Evolutionary conservation across 2,113 vertebrate species (phyloP), one percentile per base, ranked within the genome.

Genomic region (Paracyprichromis sp.): DNA sequence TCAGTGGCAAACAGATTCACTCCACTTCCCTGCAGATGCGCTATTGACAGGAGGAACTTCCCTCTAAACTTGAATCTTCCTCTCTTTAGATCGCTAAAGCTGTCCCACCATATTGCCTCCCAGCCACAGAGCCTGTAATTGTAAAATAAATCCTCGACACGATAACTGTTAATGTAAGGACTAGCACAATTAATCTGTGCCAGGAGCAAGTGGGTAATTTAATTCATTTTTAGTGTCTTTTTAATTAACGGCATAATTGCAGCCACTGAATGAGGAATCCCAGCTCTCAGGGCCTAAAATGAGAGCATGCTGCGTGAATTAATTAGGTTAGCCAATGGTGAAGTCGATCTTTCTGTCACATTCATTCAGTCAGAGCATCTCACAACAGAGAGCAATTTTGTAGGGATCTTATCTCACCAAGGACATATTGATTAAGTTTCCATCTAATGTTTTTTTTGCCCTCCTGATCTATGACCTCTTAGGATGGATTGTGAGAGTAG

Each of bases 171-270:
- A 89, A 91, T 91, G 81, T 89, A 89, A 89, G 80, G 38, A 80
- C 61, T 78, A 8, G 85, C 38, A 59, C 85, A 83, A 93, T 94
- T 94, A 83, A 95, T 95, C 89, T 89, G 85, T 91, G 88, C 83
- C 86, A 89, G 89, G 90, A 90, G 89, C 90, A 57, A 90, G 85
- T 50, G 83, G 86, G 24, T 92, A 93, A 96, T 95, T 93, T 53
- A 92, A 95, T 95, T 93, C 10, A 85, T 91, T 93, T 95, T 93
- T 89, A 85, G 91, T 84, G 78, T 91, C 92, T 92, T 93, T 95
- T 95, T 95, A 96, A 96, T 96, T 94, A 95, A 88, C 2, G 29
- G 24, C 81, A 86, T 94, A 93, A 95, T 95, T 89, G 88, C 88
- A 86, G 66, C 45, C 84, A 93, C 88, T 89, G 90, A 95, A 93